Conservation (phyloP, 2,888 invertebrate species). For the Pollenia labialis region DNA sequence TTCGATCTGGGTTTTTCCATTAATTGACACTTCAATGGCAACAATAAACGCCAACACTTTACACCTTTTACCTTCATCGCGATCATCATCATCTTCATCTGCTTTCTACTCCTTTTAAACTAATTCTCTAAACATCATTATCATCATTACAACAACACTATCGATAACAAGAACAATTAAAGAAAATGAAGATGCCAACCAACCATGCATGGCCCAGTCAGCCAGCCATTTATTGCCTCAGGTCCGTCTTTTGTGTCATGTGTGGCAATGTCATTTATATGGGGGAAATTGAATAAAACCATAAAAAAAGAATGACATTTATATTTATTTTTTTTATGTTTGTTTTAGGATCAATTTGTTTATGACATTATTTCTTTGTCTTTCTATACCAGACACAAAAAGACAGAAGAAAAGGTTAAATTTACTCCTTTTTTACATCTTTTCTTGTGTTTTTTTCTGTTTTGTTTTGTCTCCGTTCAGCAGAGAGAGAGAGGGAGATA, state of each 20-base stretch:
- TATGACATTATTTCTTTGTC: constrained; percentile 58
- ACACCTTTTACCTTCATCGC: constrained; percentile 55
- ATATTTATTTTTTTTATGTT: constrained; percentile 46
- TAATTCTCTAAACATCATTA: not conserved
- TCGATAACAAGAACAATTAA: constrained; percentile 33
- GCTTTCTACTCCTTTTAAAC: constrained; percentile 22
- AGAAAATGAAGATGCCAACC: constrained; percentile 27
- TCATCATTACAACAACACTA: constrained; percentile 25
- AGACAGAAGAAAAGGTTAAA: constrained; percentile 22
- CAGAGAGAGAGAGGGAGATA: constrained; percentile 67
- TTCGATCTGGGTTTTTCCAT: constrained; percentile 72
- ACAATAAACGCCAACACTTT: constrained; percentile 73
- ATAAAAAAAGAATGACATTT: constrained; percentile 60
- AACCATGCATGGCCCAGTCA: too few species aligned
- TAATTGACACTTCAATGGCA: constrained; percentile 76
- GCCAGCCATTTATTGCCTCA: not conserved
- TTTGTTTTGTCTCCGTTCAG: constrained; percentile 43
- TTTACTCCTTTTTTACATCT: constrained; percentile 54
- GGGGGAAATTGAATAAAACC: constrained; percentile 49
- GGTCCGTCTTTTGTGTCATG: constrained; percentile 55
- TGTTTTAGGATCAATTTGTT: constrained; percentile 67
- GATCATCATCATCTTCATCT: not conserved
- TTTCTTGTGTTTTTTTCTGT: constrained; percentile 10
- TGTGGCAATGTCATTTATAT: constrained; percentile 70
- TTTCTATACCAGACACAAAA: constrained; percentile 1